These are phyloP conservation scores for Nesoenas mayeri DNA, from an alignment of 2,113 vertebrate genomes.

Conservation along the genomic window DNA sequence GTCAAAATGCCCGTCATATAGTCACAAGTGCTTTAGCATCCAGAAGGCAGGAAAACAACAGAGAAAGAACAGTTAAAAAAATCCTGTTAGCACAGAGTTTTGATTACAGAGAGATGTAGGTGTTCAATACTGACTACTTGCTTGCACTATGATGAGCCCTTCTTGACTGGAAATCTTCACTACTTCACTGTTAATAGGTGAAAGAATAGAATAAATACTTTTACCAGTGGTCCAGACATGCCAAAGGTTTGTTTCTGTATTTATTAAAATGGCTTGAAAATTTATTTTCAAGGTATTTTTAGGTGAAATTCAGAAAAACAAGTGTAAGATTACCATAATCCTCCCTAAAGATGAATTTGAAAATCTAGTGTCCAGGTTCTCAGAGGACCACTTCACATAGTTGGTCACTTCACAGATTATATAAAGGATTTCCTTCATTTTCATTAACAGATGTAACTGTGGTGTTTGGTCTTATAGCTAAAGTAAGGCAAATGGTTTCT, in stretches of 20 bases:
- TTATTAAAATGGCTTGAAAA: not conserved
- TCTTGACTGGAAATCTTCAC: not conserved
- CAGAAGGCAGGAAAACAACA: not conserved
- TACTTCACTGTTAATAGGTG: not conserved
- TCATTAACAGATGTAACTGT: not conserved
- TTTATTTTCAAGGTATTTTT: not conserved
- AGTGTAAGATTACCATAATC: not conserved
- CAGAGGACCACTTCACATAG: not conserved
- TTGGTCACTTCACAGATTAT: not conserved
- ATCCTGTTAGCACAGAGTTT: not conserved
- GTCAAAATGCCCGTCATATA: not conserved
- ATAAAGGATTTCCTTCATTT: not conserved
- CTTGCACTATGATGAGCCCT: not conserved
- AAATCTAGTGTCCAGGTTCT: not conserved
- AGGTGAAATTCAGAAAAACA: not conserved
- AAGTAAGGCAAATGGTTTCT: not conserved
- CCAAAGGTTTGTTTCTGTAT: not conserved
- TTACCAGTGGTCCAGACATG: not conserved
- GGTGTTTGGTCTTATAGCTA: not conserved
- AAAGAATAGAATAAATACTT: not conserved
- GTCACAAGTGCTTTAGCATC: not conserved
- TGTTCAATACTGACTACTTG: not conserved
- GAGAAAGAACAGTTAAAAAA: not conserved
- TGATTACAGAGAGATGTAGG: not conserved
- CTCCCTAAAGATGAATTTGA: not conserved